Evolutionary conservation across 1,140 invertebrate species (phyloP).

Genomic region (Drosophila erecta): DNA sequence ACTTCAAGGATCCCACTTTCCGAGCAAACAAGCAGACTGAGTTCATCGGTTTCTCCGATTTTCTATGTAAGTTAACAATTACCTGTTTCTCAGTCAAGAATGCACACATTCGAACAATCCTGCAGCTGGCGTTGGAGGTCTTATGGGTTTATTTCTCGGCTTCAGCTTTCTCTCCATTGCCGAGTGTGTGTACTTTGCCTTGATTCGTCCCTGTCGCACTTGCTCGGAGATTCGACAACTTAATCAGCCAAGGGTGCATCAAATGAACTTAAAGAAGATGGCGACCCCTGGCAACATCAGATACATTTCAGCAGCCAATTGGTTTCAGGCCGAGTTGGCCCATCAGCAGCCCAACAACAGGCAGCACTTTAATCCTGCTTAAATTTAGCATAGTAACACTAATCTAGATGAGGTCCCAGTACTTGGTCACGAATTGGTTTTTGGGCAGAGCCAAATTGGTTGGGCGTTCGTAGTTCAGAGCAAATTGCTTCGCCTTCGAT

Average conservation of each 20-base stretch:
- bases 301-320: slow-evolving; percentile 35
- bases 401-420: slow-evolving; percentile 56
- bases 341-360: slow-evolving; percentile 20
- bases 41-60: slow-evolving; percentile 91
- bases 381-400: slow-evolving; percentile 1
- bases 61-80: slow-evolving; percentile 87
- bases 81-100: not conserved
- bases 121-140: slow-evolving; percentile 90
- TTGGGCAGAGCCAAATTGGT: slow-evolving; percentile 49
- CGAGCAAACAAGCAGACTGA: slow-evolving; percentile 89
- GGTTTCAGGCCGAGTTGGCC: slow-evolving; percentile 48
- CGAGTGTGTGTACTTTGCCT: slow-evolving; percentile 90
- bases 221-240: slow-evolving; percentile 51
- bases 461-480: slow-evolving; percentile 88
- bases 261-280: not conserved
- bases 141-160: slow-evolving; percentile 92
- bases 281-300: slow-evolving; percentile 9
- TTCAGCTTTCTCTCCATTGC: slow-evolving; percentile 92
- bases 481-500: slow-evolving; percentile 87
- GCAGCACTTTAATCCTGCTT: slow-evolving; percentile 38
- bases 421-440: slow-evolving; percentile 52
- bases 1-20: slow-evolving; percentile 89
- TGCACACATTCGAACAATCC: slow-evolving; percentile 1
- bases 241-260: slow-evolving; percentile 3
- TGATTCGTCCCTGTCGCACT: slow-evolving; percentile 86